Conservation (phyloP, 2,888 invertebrate species). For the Muscina levida region DNA sequence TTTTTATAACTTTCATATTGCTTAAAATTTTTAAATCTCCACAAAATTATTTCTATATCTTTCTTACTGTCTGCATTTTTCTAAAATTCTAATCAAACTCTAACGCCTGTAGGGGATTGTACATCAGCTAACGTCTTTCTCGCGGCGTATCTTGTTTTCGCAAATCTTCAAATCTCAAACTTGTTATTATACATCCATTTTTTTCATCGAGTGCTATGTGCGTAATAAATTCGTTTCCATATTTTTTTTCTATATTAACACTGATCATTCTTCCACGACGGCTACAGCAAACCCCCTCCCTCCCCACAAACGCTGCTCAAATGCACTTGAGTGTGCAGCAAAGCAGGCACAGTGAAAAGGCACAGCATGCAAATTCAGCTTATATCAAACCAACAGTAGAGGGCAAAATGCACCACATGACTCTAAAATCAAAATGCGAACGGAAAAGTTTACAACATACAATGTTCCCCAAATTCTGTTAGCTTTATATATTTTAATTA, state of each 20-base stretch:
- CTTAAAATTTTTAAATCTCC: no score
- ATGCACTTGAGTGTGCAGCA: background rate
- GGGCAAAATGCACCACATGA: no score
- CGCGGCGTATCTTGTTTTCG: background rate
- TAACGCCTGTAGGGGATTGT: slow-evolving; percentile 34
- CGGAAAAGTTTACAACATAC: no score
- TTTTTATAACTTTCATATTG: no score
- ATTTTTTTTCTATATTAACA: slow-evolving; percentile 1
- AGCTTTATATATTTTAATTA: no score
- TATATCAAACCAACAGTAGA: background rate
- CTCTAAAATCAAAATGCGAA: no score
- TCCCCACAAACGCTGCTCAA: background rate
- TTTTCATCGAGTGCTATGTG: slow-evolving; percentile 64
- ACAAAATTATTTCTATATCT: no score
- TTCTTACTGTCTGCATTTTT: no score
- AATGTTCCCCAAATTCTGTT: no score
- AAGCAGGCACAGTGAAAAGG: slow-evolving; percentile 8
- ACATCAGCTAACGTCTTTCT: background rate
- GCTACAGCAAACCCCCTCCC: no score
- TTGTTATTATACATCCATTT: slow-evolving; percentile 41
- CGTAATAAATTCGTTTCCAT: slow-evolving; percentile 60
- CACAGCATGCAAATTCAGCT: slow-evolving; percentile 57
- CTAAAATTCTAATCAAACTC: no score
- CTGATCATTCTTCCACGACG: no score
- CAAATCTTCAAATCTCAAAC: slow-evolving; percentile 61